Conservation (phyloP, 2,113 vertebrate genomes). For the Labrus mixtus region DNA sequence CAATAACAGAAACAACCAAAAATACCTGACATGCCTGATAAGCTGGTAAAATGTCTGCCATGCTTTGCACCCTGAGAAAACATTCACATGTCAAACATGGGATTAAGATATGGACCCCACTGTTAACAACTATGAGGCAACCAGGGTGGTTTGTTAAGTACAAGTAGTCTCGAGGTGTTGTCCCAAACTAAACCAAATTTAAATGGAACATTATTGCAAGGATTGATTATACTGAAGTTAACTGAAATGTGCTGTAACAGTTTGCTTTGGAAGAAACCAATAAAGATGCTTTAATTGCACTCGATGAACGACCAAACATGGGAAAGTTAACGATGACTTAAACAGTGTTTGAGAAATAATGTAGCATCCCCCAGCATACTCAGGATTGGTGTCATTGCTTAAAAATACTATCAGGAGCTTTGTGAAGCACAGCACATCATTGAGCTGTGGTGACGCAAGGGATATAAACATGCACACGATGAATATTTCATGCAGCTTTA, state of each 20-base stretch:
- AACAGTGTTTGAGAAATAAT: conserved; percentile 1
- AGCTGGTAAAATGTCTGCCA: too few species aligned
- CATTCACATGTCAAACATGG: too few species aligned
- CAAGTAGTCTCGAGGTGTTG: not conserved
- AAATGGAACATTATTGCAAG: not conserved
- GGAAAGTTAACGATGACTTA: conserved; percentile 5
- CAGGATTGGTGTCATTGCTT: conserved; percentile 9
- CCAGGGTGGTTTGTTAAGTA: not conserved
- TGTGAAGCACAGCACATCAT: conserved; percentile 19
- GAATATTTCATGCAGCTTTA: conserved; percentile 42
- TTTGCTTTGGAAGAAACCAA: not conserved
- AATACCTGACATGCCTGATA: too few species aligned
- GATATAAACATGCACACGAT: conserved; percentile 47
- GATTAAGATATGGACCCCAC: too few species aligned
- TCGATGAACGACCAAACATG: too few species aligned
- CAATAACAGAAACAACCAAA: too few species aligned
- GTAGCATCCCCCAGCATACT: not conserved
- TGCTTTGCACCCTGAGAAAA: too few species aligned
- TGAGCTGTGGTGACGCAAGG: conserved; percentile 21
- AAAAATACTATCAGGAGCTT: conserved; percentile 40
- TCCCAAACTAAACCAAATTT: not conserved
- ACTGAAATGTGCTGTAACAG: not conserved
- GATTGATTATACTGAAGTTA: not conserved
- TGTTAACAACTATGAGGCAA: not conserved
- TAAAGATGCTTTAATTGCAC: too few species aligned